These are phyloP conservation scores for Brachionus koreanus DNA, from an alignment of 1,140 invertebrate species.

Conservation along the genomic window DNA sequence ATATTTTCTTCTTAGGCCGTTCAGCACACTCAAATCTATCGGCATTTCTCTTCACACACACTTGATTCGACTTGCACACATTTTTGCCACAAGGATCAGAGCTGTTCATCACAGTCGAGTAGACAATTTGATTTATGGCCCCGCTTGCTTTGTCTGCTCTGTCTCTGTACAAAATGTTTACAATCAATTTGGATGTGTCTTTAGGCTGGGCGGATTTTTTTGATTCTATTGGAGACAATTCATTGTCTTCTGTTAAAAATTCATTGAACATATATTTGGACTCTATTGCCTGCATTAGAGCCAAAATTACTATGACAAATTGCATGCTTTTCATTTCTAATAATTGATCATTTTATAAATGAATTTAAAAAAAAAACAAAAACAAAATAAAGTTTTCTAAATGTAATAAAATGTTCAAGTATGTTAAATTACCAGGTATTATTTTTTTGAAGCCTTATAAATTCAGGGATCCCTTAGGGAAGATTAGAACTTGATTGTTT, in stretches of 20 bases:
- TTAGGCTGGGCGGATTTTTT: neutral
- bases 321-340: neutral
- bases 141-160: neutral
- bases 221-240: neutral
- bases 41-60: neutral
- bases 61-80: conserved; percentile 5
- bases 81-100: conserved; percentile 3
- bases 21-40: neutral
- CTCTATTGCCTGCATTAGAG: neutral
- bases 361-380: neutral
- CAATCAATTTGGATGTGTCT: conserved; percentile 21
- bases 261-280: conserved; percentile 6
- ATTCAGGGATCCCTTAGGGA: neutral
- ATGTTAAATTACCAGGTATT: neutral
- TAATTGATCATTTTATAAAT: neutral
- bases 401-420: neutral
- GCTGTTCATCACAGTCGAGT: neutral
- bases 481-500: neutral
- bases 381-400: neutral
- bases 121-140: conserved; percentile 1
- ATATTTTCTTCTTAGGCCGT: neutral
- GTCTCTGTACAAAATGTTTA: conserved; percentile 10
- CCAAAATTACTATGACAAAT: neutral
- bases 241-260: conserved; percentile 34
- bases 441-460: neutral